Percentiles rank a stretch among this genome's conserved stretches.
Evolutionary conservation across 2,113 vertebrate species (phyloP).

Genomic region (Malurus alboscapulatus): DNA sequence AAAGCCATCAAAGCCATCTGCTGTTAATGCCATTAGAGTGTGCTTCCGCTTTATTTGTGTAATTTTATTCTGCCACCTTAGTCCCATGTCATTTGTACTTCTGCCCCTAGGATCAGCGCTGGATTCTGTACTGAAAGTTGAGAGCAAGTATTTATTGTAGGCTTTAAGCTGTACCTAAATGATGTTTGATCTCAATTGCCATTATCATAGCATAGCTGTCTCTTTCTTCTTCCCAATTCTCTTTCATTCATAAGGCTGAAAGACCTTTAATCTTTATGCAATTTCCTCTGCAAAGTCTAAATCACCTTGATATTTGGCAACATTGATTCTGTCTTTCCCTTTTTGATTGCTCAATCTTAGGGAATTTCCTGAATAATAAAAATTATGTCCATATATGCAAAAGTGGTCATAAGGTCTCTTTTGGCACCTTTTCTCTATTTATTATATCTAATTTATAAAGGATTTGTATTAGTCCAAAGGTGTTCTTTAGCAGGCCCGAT

Average conservation of each 20-base stretch:
- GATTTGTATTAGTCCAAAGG: conserved; percentile 25
- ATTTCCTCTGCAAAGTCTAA: conserved; percentile 48
- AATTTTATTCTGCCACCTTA: conserved; percentile 5
- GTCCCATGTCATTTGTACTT: not conserved
- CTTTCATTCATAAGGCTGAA: conserved; percentile 45
- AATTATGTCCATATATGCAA: conserved; percentile 11
- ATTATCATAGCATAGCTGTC: conserved; percentile 10
- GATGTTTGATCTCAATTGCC: conserved; percentile 13
- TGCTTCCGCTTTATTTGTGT: not conserved
- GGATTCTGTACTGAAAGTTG: not conserved
- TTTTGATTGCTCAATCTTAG: conserved; percentile 25
- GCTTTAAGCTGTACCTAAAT: conserved; percentile 31
- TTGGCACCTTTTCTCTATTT: not conserved
- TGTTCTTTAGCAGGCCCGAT: not conserved
- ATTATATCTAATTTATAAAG: conserved; percentile 31
- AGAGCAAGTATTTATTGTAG: conserved; percentile 37
- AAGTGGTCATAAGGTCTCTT: not conserved
- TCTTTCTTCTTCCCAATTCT: conserved; percentile 20
- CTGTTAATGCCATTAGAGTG: not conserved
- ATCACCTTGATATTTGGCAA: conserved; percentile 53
- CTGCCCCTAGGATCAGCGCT: not conserved
- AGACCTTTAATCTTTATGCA: conserved; percentile 43
- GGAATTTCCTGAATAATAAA: conserved; percentile 54
- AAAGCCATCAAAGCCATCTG: not conserved
- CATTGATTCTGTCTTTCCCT: conserved; percentile 24